Conservation (phyloP, 2,113 vertebrate species). For the Nannobrachium achirus region DNA sequence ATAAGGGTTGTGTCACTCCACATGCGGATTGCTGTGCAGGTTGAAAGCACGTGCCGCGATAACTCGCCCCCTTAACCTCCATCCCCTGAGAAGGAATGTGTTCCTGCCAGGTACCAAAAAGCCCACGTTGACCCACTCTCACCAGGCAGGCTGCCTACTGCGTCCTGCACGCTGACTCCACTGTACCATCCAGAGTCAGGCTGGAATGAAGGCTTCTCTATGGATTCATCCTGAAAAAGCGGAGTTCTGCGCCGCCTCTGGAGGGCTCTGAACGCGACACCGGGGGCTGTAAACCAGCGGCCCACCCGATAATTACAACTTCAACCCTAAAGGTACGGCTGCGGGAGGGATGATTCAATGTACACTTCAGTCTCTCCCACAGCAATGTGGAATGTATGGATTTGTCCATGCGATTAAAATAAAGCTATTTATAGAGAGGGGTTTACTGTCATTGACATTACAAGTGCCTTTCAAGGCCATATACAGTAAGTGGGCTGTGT, state of each 20-base stretch:
- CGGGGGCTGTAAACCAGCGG: slow-evolving; percentile 8
- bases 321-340: not conserved
- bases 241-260: not conserved
- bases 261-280: not conserved
- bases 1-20: slow-evolving; percentile 44
- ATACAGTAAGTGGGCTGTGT: slow-evolving; percentile 22
- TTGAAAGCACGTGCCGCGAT: slow-evolving; percentile 14
- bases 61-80: slow-evolving; percentile 7
- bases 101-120: not conserved
- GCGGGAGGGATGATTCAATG: not conserved
- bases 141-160: not conserved
- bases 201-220: not conserved
- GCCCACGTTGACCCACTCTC: not conserved
- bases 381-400: not conserved
- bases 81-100: not conserved
- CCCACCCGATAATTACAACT: slow-evolving; percentile 12
- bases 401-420: not conserved
- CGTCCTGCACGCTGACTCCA: not conserved
- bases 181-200: not conserved
- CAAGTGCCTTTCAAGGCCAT: slow-evolving; percentile 29
- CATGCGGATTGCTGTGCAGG: slow-evolving; percentile 34
- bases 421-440: not conserved
- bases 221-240: not conserved
- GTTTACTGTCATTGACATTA: slow-evolving; percentile 6
- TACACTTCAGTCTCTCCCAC: no score